Conservation (phyloP, 2,113 vertebrate species). For the Gymnocephalus cernua region DNA sequence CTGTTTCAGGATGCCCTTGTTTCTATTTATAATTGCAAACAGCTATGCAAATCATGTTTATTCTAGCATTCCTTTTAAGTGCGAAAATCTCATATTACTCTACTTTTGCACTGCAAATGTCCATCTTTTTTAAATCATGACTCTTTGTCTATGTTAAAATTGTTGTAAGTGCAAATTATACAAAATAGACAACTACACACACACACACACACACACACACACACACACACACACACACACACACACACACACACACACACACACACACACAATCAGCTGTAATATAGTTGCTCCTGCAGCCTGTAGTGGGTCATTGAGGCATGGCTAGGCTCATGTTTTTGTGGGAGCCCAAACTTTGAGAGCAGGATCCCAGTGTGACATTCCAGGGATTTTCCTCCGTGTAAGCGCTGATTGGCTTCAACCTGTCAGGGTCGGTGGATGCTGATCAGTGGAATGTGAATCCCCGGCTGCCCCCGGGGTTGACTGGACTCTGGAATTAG, state of each 20-base stretch:
- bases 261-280: background rate
- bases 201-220: background rate
- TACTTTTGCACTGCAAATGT: background rate
- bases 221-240: background rate
- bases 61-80: background rate
- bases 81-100: background rate
- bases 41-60: constrained; percentile 23
- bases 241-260: background rate
- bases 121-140: background rate
- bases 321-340: constrained; percentile 14
- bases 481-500: constrained; percentile 49
- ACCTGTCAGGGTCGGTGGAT: constrained; percentile 51
- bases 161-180: background rate
- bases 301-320: constrained; percentile 61
- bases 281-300: constrained; percentile 26
- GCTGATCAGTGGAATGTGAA: constrained; percentile 54
- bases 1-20: constrained; percentile 4
- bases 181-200: background rate
- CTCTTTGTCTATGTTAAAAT: background rate
- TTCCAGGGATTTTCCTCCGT: constrained; percentile 41
- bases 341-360: constrained; percentile 31
- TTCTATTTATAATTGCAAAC: background rate
- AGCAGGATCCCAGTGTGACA: constrained; percentile 36
- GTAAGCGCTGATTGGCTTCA: constrained; percentile 58
- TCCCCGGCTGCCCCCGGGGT: constrained; percentile 25